Evolutionary conservation across 2,888 invertebrate species (phyloP).

Genomic region (Synergus gifuensis): DNA sequence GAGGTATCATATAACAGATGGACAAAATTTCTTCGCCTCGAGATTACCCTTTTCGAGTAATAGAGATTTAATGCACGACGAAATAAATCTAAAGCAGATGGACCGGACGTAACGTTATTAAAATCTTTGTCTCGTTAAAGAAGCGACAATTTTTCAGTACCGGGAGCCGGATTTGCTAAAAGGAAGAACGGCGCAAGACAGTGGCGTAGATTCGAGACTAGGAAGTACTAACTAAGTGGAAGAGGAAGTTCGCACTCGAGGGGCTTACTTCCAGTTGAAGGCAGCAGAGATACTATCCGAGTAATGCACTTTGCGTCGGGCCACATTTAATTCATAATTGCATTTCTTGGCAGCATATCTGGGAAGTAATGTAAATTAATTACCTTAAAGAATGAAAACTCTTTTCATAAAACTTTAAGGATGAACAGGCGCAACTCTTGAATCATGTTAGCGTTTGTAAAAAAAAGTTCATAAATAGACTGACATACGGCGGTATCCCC

Average conservation of each 20-base stretch:
- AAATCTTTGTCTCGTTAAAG: slow-evolving; percentile 56
- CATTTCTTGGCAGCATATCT: slow-evolving; percentile 54
- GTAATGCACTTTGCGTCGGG: slow-evolving; percentile 43
- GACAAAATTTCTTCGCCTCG: slow-evolving; percentile 53
- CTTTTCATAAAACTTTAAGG: no score
- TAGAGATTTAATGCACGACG: slow-evolving; percentile 56
- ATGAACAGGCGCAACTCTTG: no score
- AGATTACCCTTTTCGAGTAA: slow-evolving; percentile 56
- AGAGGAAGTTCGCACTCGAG: slow-evolving; percentile 43
- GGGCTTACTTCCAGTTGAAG: not conserved
- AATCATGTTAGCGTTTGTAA: no score
- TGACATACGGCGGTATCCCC: no score
- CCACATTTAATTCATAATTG: slow-evolving; percentile 70
- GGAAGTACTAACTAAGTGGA: slow-evolving; percentile 53
- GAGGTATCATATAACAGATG: slow-evolving; percentile 45
- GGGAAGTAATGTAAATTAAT: slow-evolving; percentile 65
- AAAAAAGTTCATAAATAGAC: no score
- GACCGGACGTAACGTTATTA: slow-evolving; percentile 55
- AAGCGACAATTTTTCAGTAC: slow-evolving; percentile 59
- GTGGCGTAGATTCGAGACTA: slow-evolving; percentile 37
- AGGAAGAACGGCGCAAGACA: slow-evolving; percentile 11
- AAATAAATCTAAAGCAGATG: slow-evolving; percentile 57
- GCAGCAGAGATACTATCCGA: not conserved
- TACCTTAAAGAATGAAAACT: not conserved
- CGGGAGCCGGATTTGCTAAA: slow-evolving; percentile 35